A percentile compares a stretch with the other conserved stretches of the same genome.
Evolutionary conservation across 2,797 vertebrate species (phyloP).

Genomic region (Arnoldichthys spilopterus): DNA sequence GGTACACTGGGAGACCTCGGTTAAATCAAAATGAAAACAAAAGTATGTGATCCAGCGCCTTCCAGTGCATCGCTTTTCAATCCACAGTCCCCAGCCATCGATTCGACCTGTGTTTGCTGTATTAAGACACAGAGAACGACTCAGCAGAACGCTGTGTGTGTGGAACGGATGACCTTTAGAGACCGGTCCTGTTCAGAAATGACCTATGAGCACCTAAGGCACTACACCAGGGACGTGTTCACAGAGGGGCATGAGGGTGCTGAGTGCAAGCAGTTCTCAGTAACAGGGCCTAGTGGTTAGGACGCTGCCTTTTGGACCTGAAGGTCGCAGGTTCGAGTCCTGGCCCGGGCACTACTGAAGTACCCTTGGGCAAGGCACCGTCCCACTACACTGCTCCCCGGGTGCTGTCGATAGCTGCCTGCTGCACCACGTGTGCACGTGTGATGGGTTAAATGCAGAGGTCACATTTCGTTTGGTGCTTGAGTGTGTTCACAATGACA

Average conservation of each 20-base stretch:
- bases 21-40: not conserved
- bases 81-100: not conserved
- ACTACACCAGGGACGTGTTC: not conserved
- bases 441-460: too few species aligned
- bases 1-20: not conserved
- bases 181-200: not conserved
- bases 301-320: too few species aligned
- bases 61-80: not conserved
- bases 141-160: not conserved
- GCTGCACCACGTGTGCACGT: too few species aligned
- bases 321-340: too few species aligned
- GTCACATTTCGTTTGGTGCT: too few species aligned
- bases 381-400: too few species aligned
- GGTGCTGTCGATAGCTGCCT: too few species aligned
- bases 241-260: not conserved
- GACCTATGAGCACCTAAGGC: not conserved
- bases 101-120: not conserved
- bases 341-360: too few species aligned
- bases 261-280: not conserved
- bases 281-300: too few species aligned
- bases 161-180: not conserved
- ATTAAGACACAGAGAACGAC: not conserved
- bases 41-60: not conserved
- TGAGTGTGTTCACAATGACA: too few species aligned
- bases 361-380: too few species aligned